These are phyloP conservation scores for Danaus plexippus DNA, from an alignment of 1,140 invertebrate genomes.

Conservation along the genomic window DNA sequence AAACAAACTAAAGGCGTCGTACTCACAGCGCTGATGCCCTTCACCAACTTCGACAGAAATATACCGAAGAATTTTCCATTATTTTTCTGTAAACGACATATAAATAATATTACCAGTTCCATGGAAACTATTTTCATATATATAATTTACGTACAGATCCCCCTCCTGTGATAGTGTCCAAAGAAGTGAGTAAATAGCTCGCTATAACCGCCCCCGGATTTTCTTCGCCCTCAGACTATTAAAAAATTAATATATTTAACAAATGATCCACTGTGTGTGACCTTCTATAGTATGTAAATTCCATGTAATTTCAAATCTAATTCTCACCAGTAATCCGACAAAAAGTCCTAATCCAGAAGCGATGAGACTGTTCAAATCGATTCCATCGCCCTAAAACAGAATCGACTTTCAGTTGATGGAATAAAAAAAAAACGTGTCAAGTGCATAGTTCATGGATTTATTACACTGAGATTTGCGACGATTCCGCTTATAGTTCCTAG, in stretches of 20 bases:
- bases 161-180: conserved; percentile 56
- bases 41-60: conserved; percentile 52
- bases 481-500: conserved; percentile 57
- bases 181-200: conserved; percentile 53
- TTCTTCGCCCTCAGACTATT: conserved; percentile 52
- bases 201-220: conserved; percentile 55
- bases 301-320: background rate
- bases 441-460: conserved; percentile 19
- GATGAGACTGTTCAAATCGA: conserved; percentile 55
- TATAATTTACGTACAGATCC: conserved; percentile 44
- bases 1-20: background rate
- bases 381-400: conserved; percentile 60
- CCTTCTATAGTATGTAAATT: conserved; percentile 2
- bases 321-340: conserved; percentile 52
- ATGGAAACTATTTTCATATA: conserved; percentile 1
- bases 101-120: conserved; percentile 7
- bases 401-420: background rate
- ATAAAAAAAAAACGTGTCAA: conserved; percentile 2
- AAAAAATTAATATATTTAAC: conserved; percentile 17
- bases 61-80: conserved; percentile 64
- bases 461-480: conserved; percentile 54
- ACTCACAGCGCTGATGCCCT: conserved; percentile 58
- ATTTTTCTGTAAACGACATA: conserved; percentile 50
- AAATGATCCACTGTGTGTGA: conserved; percentile 1
- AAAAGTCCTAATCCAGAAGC: conserved; percentile 59